These are phyloP conservation scores for Vidua chalybeata DNA, from an alignment of 2,113 vertebrate species.

Conservation along the genomic window DNA sequence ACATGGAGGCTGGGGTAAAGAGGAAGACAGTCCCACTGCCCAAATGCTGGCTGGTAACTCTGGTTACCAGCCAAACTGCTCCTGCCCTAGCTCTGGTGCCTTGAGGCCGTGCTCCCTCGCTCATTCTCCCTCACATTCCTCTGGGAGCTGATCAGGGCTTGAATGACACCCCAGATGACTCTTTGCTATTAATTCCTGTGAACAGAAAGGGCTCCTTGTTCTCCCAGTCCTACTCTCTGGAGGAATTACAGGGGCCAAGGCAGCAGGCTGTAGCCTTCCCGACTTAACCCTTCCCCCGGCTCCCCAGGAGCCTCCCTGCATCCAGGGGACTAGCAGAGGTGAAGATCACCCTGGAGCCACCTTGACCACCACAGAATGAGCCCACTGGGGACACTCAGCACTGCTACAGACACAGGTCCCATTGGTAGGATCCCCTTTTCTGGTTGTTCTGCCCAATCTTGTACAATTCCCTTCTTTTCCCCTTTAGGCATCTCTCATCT, in stretches of 20 bases:
- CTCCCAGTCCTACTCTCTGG: slow-evolving; percentile 73
- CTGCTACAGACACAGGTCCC: neutral
- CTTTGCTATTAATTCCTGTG: slow-evolving; percentile 83
- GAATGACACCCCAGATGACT: slow-evolving; percentile 82
- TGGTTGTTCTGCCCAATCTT: neutral
- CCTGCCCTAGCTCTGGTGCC: slow-evolving; percentile 59
- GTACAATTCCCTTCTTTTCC: neutral
- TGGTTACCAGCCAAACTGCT: slow-evolving; percentile 22
- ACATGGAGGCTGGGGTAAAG: neutral
- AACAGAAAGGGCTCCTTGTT: slow-evolving; percentile 84
- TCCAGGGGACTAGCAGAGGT: neutral
- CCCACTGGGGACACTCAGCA: neutral
- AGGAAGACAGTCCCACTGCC: neutral
- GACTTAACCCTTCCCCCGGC: slow-evolving; percentile 77
- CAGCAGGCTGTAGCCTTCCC: slow-evolving; percentile 70
- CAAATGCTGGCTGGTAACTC: neutral
- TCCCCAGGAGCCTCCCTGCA: neutral
- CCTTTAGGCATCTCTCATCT: neutral
- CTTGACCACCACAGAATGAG: neutral
- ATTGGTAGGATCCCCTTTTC: neutral
- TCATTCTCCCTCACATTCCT: slow-evolving; percentile 71
- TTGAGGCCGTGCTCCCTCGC: slow-evolving; percentile 37
- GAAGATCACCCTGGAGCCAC: neutral
- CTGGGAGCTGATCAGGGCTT: slow-evolving; percentile 80
- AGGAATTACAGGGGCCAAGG: slow-evolving; percentile 77